Conservation (phyloP, 1,140 invertebrate species). For the Cotesia glomerata region DNA sequence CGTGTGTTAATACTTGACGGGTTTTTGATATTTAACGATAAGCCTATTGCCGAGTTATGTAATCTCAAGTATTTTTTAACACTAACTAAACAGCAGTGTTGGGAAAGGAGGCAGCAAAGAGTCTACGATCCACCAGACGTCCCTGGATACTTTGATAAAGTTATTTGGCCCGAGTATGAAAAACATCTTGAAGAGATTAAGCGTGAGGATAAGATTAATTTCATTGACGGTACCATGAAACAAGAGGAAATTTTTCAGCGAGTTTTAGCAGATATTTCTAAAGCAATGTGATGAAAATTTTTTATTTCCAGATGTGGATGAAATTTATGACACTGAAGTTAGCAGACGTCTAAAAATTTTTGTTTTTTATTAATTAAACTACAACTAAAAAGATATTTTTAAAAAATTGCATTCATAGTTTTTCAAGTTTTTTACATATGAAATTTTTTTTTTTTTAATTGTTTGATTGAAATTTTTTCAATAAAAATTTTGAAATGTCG, state of each 20-base stretch:
- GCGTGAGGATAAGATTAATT: conserved; percentile 44
- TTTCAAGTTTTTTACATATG: too few relatives aligned
- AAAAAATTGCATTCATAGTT: too few relatives aligned
- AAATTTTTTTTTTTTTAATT: too few relatives aligned
- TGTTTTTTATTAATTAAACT: too few relatives aligned
- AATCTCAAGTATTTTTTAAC: conserved; percentile 77
- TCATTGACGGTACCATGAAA: conserved; percentile 50
- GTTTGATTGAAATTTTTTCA: too few relatives aligned
- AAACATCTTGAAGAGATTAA: conserved; percentile 50
- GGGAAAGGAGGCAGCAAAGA: conserved; percentile 66
- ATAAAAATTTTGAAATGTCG: too few relatives aligned
- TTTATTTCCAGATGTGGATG: too few relatives aligned
- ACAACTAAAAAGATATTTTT: too few relatives aligned
- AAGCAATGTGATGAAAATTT: background rate
- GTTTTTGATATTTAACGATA: conserved; percentile 76
- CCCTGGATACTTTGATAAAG: conserved; percentile 78
- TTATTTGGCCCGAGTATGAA: conserved; percentile 78
- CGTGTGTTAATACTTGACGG: conserved; percentile 77
- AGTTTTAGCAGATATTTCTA: conserved; percentile 35
- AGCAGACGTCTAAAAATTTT: too few relatives aligned
- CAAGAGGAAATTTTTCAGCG: conserved; percentile 44
- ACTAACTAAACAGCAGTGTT: conserved; percentile 72
- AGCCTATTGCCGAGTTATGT: conserved; percentile 70
- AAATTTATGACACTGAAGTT: too few relatives aligned
- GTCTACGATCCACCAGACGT: conserved; percentile 79